Evolutionary conservation across 2,113 vertebrate genomes (phyloP), one percentile per base, ranked within the genome.

Genomic region (Entelurus aequoreus): DNA sequence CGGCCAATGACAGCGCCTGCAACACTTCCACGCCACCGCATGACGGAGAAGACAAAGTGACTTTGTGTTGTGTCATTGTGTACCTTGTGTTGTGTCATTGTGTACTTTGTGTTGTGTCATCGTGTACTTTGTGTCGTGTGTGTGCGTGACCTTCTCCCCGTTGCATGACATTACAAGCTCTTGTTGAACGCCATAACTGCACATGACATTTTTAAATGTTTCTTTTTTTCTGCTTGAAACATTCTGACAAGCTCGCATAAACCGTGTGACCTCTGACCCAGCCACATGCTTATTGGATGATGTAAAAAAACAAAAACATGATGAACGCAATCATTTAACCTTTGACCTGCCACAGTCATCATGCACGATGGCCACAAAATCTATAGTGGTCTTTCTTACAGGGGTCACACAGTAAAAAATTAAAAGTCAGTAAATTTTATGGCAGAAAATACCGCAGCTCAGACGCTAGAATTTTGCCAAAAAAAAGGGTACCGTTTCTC

Each of bases 1-100:
- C 82, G 86, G 86, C 87, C 88, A 87, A 88, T 90, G 86, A 85
- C 70, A 72, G 80, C 82, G 87, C 89, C 85, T 81, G 28, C 80
- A 80, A 79, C 81, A 86, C 85, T 89, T 88, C 85, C 89, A 86
- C 81, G 81, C 85, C 9, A 77, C 76, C 78, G 66, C 81, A 88
- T 88, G 83, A 79, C 66, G 65, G 79, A 72, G 79, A 55, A 76
- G 68, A 78, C 53, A 53, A 53, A 35, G 16, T 28, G 9, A 53
- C 15, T 9, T 53, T 53, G 16, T 52, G 1, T 52, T n/a, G 16
- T 21, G 21, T 52, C 19, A 19, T 52, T 1, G 16, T 21, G 21
- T 52, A 53, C 15, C 28, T 53, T 53, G 16, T 52, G 1, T 52
- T n/a, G 16, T 21, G 21, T 52, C 19, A 19, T 52, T n/a, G 16